Evolutionary conservation across 2,797 vertebrate genomes (phyloP), one percentile per base, ranked within the genome.

Genomic region (Cuculus canorus): DNA sequence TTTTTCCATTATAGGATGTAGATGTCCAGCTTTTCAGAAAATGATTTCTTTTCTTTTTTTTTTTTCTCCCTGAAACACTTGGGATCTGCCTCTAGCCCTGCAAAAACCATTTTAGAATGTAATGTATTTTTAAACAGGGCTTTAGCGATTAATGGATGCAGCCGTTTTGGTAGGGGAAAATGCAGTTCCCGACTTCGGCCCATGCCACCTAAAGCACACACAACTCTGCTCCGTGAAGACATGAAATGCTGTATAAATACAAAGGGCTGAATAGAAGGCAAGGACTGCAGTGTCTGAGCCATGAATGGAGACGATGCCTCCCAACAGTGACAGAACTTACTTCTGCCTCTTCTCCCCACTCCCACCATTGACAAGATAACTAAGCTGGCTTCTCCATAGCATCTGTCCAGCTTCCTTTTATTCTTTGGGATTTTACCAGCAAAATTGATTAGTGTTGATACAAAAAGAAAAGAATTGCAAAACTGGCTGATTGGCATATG

Each of bases 241-340:
- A 22, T 28, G 41, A 77, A 88, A 83, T 39, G 24, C 27, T 72
- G 27, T 45, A 32, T 68, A 70, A 78, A 28, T 57, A 35, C 11
- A 47, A 90, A 85, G 22, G 21, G 28, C 59, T 68, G 54, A 50
- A 13, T 24, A 80, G 21, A 27, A 39, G 28, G 5, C 2, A 5
- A 64, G 9, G 19, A 18, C 19, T 73, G 47, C 35, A 33, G n/a
- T 63, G 43, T 17, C 54, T 69, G 22, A 14, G 39, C 45, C 77
- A 21, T 53, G 33, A 22, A 30, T 65, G 25, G 15, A 4, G 4
- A 22, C 50, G 13, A 43, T 10, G 22, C 43, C 9, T 60, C 30
- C 22, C 4, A 10, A 1, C 6, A 88, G 5, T 0, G 4, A 43
- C 22, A 35, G 39, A 56, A 2, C 7, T 8, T 7, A 9, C 23